These are phyloP conservation scores for Drosophila histrio DNA, from an alignment of 2,888 invertebrate species.

Conservation along the genomic window DNA sequence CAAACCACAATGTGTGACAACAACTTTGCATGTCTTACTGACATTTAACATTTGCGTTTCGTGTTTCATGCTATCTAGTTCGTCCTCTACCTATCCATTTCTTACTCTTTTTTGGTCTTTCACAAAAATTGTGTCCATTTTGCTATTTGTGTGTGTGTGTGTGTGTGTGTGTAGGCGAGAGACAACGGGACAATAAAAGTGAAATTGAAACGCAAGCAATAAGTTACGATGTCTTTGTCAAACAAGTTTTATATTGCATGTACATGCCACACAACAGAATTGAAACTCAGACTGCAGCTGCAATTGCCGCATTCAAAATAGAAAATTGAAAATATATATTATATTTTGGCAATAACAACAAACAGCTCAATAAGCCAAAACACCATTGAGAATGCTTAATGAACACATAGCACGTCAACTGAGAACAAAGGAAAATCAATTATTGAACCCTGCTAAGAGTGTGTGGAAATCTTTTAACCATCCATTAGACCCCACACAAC, in stretches of 20 bases:
- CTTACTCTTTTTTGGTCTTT: slow-evolving; percentile 16
- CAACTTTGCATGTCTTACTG: slow-evolving; percentile 74
- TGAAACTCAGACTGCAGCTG: slow-evolving; percentile 1
- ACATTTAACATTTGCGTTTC: slow-evolving; percentile 77
- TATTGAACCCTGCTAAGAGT: slow-evolving; percentile 6
- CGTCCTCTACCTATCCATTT: background rate
- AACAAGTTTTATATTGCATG: slow-evolving; percentile 63
- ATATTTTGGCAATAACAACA: slow-evolving; percentile 33
- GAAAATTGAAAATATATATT: slow-evolving; percentile 34
- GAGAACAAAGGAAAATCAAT: slow-evolving; percentile 9
- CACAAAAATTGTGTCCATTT: slow-evolving; percentile 43
- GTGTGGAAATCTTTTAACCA: slow-evolving; percentile 16
- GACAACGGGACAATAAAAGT: slow-evolving; percentile 46
- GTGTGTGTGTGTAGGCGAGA: slow-evolving; percentile 16
- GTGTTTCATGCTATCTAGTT: slow-evolving; percentile 68
- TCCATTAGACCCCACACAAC: background rate
- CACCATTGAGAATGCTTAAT: slow-evolving; percentile 19
- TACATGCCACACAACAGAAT: slow-evolving; percentile 26
- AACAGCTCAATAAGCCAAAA: slow-evolving; percentile 44
- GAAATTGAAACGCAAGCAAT: slow-evolving; percentile 67
- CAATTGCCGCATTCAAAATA: slow-evolving; percentile 6
- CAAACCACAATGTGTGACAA: slow-evolving; percentile 68
- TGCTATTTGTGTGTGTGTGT: slow-evolving; percentile 12
- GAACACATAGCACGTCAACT: slow-evolving; percentile 18
- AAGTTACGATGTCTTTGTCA: slow-evolving; percentile 53